Evolutionary conservation across 2,888 invertebrate species (phyloP), one percentile per base, ranked within the genome.

Genomic region (Pherbina coryleti): DNA sequence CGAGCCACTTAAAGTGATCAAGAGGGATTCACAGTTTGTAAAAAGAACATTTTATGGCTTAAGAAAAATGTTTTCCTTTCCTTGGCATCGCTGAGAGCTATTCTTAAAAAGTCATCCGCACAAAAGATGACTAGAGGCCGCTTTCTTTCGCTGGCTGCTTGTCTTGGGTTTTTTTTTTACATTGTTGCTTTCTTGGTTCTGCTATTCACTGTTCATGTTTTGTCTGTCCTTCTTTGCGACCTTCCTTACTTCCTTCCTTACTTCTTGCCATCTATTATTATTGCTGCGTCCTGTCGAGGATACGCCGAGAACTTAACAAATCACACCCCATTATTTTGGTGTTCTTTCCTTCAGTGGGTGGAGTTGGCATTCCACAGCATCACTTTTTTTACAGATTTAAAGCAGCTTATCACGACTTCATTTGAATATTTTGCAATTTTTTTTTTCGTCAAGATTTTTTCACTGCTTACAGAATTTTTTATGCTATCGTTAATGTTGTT

Each of bases 21-120:
- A 88, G 86, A 84, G 86, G 86, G 88, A 88, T 88, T 89, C 85
- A 85, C 89, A 88, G 88, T 87, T 88, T 87, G 86, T 88, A 86
- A 88, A 88, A 85, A 83, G 84, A 75, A 82, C 85, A 84, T 87
- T 87, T 87, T 86, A 88, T 86, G 84, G 86, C 87, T 85, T 85
- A 86, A 57, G 51, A 79, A 78, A 67, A 76, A 53, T 64, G 77
- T 66, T 60, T 75, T 67, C 22, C 75, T 71, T 71, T 44, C 69
- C 57, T 44, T 17, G 14, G 14, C 25, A 25, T 31, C 28, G 19
- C 22, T 62, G 22, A 17, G 31, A 17, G 25, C 25, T 28, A 28
- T 22, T 28, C 14, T 7, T 8, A 17, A 3, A 49, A 73, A 57
- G 55, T 34, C 64, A 62, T 4, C 70, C 71, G 51, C 44, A 75